phyloP scores from a whole-genome alignment of 2,113 vertebrate genomes.

The Zootoca vivipara region DNA sequence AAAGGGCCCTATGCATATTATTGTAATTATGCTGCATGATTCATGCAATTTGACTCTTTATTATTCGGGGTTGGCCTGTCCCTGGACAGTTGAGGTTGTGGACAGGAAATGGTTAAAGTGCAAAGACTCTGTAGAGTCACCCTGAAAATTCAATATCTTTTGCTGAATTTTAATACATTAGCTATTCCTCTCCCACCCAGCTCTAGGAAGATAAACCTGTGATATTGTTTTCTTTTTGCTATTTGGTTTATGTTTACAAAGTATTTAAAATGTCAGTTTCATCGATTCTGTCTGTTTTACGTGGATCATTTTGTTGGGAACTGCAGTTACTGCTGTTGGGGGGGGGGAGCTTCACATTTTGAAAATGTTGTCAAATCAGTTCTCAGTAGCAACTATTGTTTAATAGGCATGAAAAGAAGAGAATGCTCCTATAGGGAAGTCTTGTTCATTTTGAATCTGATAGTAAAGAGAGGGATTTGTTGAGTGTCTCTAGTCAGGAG shows the following conservation, averaged over 20 bases:
- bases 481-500: neutral
- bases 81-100: neutral
- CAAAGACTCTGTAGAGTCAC: neutral
- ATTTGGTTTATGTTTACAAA: neutral
- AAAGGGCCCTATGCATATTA: neutral
- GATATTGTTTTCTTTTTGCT: neutral
- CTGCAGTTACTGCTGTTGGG: neutral
- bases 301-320: neutral
- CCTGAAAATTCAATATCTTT: neutral
- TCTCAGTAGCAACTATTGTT: neutral
- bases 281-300: neutral
- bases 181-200: neutral
- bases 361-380: neutral
- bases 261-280: neutral
- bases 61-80: neutral
- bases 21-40: neutral
- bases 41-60: neutral
- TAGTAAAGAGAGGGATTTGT: neutral
- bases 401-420: slow-evolving; percentile 1
- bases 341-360: neutral
- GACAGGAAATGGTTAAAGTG: neutral
- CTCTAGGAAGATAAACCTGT: neutral
- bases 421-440: neutral
- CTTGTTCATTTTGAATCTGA: slow-evolving; percentile 3
- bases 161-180: neutral